Conservation (phyloP, 2,888 invertebrate genomes). For the Achlya flavicornis region DNA sequence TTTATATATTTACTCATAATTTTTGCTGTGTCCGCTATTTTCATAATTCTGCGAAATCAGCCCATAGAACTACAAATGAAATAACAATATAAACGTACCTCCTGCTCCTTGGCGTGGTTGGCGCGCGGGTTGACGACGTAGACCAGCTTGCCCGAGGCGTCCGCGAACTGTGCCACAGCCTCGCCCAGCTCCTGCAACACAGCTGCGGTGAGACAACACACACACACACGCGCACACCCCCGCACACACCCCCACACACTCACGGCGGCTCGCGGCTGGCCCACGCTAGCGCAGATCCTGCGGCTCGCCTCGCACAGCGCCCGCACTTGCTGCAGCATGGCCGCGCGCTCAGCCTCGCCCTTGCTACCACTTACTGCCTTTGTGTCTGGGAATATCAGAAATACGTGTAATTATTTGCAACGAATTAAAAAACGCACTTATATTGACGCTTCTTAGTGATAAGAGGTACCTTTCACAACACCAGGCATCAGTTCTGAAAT, state of each 20-base stretch:
- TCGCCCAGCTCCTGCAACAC: conserved; percentile 42
- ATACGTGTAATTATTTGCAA: too few species aligned
- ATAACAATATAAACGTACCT: conserved; percentile 29
- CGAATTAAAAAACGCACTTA: too few species aligned
- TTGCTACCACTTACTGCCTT: conserved; percentile 39
- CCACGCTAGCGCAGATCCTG: conserved; percentile 39
- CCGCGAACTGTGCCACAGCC: conserved; percentile 42
- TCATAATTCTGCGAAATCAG: too few species aligned
- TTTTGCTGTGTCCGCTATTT: too few species aligned
- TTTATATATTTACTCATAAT: too few species aligned
- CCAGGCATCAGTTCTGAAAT: conserved; percentile 38
- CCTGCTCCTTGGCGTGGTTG: conserved; percentile 29
- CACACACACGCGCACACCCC: neutral
- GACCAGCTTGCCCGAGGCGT: conserved; percentile 47
- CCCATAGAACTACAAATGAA: too few species aligned
- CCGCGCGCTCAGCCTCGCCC: conserved; percentile 34
- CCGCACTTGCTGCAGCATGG: conserved; percentile 40
- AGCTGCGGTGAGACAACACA: neutral
- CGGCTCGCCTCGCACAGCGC: conserved; percentile 44
- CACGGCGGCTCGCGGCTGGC: conserved; percentile 30
- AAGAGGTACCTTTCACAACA: conserved; percentile 29
- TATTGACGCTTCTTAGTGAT: too few species aligned
- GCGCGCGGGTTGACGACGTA: conserved; percentile 26
- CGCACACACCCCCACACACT: neutral
- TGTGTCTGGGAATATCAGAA: too few species aligned